Evolutionary conservation across 2,113 vertebrate genomes (phyloP).

Genomic region (Erinaceus europaeus): DNA sequence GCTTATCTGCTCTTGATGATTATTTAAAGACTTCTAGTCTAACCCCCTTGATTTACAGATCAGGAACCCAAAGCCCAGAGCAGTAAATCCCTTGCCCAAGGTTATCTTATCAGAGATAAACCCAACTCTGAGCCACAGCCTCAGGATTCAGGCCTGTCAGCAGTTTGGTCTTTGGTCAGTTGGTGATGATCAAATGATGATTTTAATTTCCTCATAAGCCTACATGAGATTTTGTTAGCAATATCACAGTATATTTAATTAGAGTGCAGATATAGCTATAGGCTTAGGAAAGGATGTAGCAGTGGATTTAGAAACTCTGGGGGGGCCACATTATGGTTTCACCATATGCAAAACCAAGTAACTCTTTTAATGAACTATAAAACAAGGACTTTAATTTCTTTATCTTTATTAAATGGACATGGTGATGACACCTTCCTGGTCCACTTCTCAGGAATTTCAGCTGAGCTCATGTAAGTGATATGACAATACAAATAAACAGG

Average conservation of each 20-base stretch:
- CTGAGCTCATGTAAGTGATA: not conserved
- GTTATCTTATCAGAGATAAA: not conserved
- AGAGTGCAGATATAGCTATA: not conserved
- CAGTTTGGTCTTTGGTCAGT: not conserved
- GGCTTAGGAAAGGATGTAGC: not conserved
- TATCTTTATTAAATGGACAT: not conserved
- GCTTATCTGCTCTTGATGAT: not conserved
- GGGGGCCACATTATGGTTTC: not conserved
- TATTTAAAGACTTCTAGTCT: not conserved
- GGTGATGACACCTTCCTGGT: not conserved
- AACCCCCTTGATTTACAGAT: not conserved
- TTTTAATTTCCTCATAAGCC: not conserved
- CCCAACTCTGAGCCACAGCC: not conserved
- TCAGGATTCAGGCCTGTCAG: not conserved
- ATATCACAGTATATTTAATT: not conserved
- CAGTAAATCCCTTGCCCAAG: not conserved
- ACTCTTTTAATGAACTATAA: not conserved
- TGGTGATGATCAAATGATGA: not conserved
- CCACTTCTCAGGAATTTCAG: not conserved
- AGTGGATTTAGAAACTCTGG: not conserved
- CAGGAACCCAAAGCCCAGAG: not conserved
- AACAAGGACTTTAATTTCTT: not conserved
- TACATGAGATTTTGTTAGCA: not conserved
- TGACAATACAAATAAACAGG: not conserved
- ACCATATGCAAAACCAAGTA: not conserved